Base-by-base conservation (phyloP, 23 tunicate species). In the Diplosoma virens region DNA sequence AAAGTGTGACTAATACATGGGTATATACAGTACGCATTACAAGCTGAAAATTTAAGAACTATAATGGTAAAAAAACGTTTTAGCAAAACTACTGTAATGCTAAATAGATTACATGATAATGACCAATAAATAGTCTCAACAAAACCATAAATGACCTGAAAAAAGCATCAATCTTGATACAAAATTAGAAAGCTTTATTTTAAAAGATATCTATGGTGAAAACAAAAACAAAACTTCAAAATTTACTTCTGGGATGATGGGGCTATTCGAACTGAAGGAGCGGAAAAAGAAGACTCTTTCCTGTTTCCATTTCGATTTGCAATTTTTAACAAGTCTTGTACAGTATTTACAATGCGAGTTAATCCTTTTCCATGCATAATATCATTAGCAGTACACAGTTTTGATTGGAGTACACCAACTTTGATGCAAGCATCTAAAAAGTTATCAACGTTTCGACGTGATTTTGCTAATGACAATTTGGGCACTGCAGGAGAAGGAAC, bases 401-500 rank as follows among this genome's bases (percentile, higher is more conserved):
- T 55, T 0, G 67, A 69, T 26, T 47, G 53, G 0, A 70, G 28
- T 24, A 92, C 92, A 1, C 97, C 97, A 25, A 92, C 47, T 54
- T 85, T 85, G 0, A 55, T 25, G 45, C 92, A 92, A 24, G 92
- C 97, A 33, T 81, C 91, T 1, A 92, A 81, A 71, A 92, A 92
- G 65, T 85, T 80, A 72, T 92, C 97, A 54, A 92, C 89, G 52
- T 92, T 92, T 31, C 92, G 55, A 22, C 97, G 58, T 30, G 79
- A 59, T 55, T 85, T 92, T 14, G 92, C 92, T 50, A 85, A 25
- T 1, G 84, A 69, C 3, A 92, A 79, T 65, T 85, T 92, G 3
- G 92, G 97, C n/a, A 92, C 97, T 18, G 97, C 97, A 4, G 97
- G 97, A 25, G 97, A 92, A 1, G 97, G 97, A 33, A 85, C 87